These are phyloP conservation scores for Thunnus thynnus DNA, from an alignment of 2,113 vertebrate species.

Conservation along the genomic window DNA sequence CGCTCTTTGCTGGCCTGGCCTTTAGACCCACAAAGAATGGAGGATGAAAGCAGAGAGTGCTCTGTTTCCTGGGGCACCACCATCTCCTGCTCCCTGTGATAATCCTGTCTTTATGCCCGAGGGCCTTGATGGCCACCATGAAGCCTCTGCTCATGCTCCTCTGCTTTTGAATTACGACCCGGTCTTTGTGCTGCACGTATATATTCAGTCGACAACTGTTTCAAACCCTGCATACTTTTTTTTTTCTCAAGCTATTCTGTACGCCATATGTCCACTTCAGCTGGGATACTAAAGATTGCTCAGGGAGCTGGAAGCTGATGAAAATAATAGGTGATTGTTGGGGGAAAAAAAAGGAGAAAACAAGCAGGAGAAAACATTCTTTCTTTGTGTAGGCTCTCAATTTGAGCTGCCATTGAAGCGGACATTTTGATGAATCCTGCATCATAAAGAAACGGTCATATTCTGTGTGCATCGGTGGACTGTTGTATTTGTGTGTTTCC, in stretches of 20 bases:
- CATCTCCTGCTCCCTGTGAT: constrained; percentile 68
- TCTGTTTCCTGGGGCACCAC: constrained; percentile 63
- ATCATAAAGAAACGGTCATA: background rate
- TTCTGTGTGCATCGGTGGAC: background rate
- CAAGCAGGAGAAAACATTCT: background rate
- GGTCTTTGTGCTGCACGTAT: constrained; percentile 16
- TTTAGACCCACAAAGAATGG: constrained; percentile 64
- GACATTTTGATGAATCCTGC: constrained; percentile 23
- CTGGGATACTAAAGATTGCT: constrained; percentile 43
- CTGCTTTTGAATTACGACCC: constrained; percentile 37
- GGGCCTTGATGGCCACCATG: constrained; percentile 50
- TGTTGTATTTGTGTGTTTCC: background rate
- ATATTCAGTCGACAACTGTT: background rate
- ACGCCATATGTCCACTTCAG: constrained; percentile 66
- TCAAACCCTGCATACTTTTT: background rate
- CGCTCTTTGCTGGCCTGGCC: constrained; percentile 49
- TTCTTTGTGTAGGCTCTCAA: constrained; percentile 3
- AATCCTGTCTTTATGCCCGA: constrained; percentile 49
- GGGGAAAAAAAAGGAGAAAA: background rate
- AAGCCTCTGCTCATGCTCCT: constrained; percentile 43
- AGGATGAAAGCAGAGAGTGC: constrained; percentile 64
- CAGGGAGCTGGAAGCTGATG: constrained; percentile 41
- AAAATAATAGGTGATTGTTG: constrained; percentile 9
- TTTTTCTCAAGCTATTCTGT: constrained; percentile 23
- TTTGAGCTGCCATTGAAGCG: constrained; percentile 3